Evolutionary conservation across 2,113 vertebrate genomes (phyloP).

Genomic region (Esox niger): DNA sequence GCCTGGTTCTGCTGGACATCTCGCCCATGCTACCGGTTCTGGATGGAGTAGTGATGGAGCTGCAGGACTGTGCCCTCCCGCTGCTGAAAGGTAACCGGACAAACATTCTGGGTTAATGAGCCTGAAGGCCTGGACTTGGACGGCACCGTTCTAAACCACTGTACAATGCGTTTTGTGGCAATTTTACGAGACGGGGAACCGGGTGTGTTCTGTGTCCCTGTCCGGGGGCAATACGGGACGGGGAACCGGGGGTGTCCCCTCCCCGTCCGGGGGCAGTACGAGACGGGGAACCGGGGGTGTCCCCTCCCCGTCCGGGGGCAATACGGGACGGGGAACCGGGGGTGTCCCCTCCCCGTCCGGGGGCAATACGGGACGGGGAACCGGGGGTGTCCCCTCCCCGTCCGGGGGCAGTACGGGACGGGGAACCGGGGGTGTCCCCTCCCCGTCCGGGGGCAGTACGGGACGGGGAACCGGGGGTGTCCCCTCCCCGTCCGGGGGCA

Average conservation of each 20-base stretch:
- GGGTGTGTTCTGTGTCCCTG: constrained; percentile 69
- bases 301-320: constrained; percentile 60
- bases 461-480: constrained; percentile 67
- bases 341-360: no score
- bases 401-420: no score
- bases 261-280: constrained; percentile 40
- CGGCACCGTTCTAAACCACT: no score
- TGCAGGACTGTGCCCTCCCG: constrained; percentile 93
- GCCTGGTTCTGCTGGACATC: constrained; percentile 82
- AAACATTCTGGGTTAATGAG: no score
- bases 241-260: constrained; percentile 75
- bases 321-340: constrained; percentile 57
- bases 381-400: no score
- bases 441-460: no score
- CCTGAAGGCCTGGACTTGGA: no score
- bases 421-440: no score
- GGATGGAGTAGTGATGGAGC: constrained; percentile 95
- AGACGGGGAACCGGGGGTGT: no score
- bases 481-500: constrained; percentile 60
- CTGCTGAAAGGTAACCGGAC: constrained; percentile 89
- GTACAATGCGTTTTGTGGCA: no score
- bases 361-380: constrained; percentile 60
- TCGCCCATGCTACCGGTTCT: constrained; percentile 94
- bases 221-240: no score
- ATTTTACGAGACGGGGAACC: constrained; percentile 57